Percentiles rank a stretch among this genome's conserved stretches.
Evolutionary conservation across 2,888 invertebrate species (phyloP).

Genomic region (Nasonia oneida): DNA sequence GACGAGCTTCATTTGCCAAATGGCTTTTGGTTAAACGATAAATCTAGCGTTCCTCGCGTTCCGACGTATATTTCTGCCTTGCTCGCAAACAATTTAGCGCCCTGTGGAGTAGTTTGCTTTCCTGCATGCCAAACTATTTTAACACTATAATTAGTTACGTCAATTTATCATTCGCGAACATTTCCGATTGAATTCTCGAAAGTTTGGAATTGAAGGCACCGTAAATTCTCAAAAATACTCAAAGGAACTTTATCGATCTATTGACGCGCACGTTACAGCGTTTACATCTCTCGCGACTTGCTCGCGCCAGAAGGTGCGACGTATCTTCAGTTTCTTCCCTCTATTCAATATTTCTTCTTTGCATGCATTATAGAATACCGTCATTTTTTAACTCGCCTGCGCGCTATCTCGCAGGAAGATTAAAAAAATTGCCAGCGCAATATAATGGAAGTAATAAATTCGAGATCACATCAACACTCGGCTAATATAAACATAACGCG

Average conservation of each 20-base stretch:
- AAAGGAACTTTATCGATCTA: background rate
- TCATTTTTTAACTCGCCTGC: too few relatives aligned
- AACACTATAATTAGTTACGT: background rate
- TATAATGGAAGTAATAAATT: conserved; percentile 9
- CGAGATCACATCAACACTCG: background rate
- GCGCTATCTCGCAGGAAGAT: too few relatives aligned
- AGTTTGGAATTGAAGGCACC: background rate
- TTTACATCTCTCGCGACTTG: background rate
- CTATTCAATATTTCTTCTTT: conserved; percentile 5
- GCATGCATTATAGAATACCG: too few relatives aligned
- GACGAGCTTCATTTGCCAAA: conserved; percentile 28
- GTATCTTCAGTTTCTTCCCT: background rate
- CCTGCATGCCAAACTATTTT: background rate
- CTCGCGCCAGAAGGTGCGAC: background rate
- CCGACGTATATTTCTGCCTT: background rate
- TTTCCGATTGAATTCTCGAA: background rate
- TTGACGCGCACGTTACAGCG: background rate
- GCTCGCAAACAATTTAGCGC: background rate
- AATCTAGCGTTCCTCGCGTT: background rate
- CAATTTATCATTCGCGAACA: background rate
- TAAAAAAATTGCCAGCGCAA: background rate
- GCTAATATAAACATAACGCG: background rate
- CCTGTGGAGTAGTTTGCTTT: background rate
- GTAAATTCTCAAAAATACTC: background rate
- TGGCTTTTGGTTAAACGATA: conserved; percentile 5